Evolutionary conservation across 2,113 vertebrate genomes (phyloP).

Genomic region (Colinus virginianus): DNA sequence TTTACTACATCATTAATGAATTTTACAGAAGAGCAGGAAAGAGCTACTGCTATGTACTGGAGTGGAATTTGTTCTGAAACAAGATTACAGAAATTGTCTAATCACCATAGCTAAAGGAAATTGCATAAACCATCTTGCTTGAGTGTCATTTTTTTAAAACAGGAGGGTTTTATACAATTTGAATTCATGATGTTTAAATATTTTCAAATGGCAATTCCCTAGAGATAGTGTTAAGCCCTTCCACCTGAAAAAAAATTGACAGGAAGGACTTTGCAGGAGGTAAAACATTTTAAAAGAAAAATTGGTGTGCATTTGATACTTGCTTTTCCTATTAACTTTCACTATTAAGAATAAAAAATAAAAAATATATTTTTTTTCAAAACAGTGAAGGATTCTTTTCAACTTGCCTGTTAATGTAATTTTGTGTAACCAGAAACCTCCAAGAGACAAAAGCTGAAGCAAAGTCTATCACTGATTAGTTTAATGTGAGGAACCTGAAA

Average conservation of each 20-base stretch:
- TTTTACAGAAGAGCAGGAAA: not conserved
- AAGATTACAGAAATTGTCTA: slow-evolving; percentile 1
- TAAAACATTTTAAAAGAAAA: not conserved
- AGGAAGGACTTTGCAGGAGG: not conserved
- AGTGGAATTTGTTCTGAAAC: not conserved
- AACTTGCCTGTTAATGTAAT: slow-evolving; percentile 29
- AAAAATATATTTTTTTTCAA: not conserved
- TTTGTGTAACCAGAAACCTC: slow-evolving; percentile 44
- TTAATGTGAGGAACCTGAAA: slow-evolving; percentile 27
- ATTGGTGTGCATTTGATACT: not conserved
- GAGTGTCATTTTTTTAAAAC: not conserved
- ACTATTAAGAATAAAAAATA: not conserved
- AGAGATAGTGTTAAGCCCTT: not conserved
- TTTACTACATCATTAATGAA: not conserved
- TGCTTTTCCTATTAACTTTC: slow-evolving; percentile 40
- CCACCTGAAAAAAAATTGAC: not conserved
- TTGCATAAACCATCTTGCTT: not conserved
- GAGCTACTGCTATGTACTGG: not conserved
- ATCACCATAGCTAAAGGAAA: slow-evolving; percentile 6
- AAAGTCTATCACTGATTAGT: not conserved
- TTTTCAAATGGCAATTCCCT: not conserved
- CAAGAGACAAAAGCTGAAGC: not conserved
- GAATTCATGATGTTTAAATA: not conserved
- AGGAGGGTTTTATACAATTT: not conserved
- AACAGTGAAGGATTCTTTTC: not conserved